A percentile compares a stretch with the other conserved stretches of the same genome.
These are phyloP conservation scores for Macrosiphum euphorbiae DNA, from an alignment of 2,888 invertebrate species.

Conservation along the genomic window DNA sequence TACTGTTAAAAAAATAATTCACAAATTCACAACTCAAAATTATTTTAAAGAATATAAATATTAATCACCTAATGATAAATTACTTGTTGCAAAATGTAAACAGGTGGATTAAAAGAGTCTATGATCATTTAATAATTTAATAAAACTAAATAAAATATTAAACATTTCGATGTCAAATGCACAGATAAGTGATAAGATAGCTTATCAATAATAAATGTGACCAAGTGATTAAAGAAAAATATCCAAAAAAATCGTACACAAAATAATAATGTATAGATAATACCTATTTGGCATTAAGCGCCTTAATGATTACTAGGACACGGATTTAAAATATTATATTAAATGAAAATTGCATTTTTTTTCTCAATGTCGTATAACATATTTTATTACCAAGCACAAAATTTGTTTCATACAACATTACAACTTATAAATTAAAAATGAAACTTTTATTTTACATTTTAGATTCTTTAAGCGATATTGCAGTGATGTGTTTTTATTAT, in stretches of 20 bases:
- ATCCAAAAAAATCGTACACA: neutral
- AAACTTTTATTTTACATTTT: neutral
- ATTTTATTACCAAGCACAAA: neutral
- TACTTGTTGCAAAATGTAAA: neutral
- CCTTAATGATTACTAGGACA: neutral
- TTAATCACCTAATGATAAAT: neutral
- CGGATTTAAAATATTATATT: neutral
- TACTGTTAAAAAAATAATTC: neutral
- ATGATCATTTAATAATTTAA: neutral
- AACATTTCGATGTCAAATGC: conserved; percentile 4
- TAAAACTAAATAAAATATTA: too few relatives aligned
- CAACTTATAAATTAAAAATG: neutral
- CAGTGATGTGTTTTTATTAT: too few relatives aligned
- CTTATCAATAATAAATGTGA: neutral
- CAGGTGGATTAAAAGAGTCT: neutral
- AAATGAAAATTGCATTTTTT: neutral
- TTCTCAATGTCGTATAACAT: neutral
- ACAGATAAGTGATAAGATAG: neutral
- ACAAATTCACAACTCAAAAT: neutral
- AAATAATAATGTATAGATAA: neutral
- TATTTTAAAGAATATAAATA: neutral
- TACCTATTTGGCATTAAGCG: neutral
- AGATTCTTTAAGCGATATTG: too few relatives aligned
- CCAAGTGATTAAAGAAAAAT: neutral
- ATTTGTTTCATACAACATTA: neutral